phyloP scores from a whole-genome alignment of 2,888 invertebrate genomes.

The Caenorhabditis virilis region DNA sequence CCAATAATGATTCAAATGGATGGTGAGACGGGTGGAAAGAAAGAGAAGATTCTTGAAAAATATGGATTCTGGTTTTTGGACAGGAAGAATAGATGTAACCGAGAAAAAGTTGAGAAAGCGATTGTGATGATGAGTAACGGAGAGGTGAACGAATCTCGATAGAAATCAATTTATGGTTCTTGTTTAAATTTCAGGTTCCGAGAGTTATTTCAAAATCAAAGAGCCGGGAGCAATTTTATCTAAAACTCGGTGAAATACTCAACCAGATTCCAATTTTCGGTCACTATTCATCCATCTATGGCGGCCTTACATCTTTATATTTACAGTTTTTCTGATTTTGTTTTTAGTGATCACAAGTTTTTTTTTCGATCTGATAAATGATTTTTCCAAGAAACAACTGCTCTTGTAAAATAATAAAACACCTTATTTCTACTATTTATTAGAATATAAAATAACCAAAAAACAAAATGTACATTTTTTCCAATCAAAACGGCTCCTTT shows the following conservation, averaged over 20 bases:
- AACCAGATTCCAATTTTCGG: constrained; percentile 55
- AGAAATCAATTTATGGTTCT: too few species aligned
- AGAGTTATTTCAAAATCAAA: constrained; percentile 50
- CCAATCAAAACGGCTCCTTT: too few species aligned
- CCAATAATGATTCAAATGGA: constrained; percentile 58
- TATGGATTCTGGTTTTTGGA: constrained; percentile 58
- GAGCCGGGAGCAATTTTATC: constrained; percentile 40
- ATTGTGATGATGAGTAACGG: constrained; percentile 28
- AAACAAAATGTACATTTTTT: too few species aligned
- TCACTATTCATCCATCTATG: constrained; percentile 52
- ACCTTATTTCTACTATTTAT: too few species aligned
- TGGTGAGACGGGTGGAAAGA: constrained; percentile 57
- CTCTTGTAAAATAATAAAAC: too few species aligned
- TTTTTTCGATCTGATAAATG: too few species aligned
- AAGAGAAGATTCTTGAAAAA: constrained; percentile 38
- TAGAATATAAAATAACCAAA: too few species aligned
- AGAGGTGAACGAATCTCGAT: too few species aligned
- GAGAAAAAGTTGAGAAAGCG: constrained; percentile 35
- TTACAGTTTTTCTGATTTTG: constrained; percentile 36
- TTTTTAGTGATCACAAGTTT: too few species aligned
- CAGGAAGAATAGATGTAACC: constrained; percentile 34
- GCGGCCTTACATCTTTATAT: constrained; percentile 54
- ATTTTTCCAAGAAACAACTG: too few species aligned
- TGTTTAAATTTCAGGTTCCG: constrained; percentile 33
- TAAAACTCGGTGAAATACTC: constrained; percentile 50